Base-by-base conservation (phyloP, 1,140 invertebrate genomes). In the Sinonovacula constricta region DNA sequence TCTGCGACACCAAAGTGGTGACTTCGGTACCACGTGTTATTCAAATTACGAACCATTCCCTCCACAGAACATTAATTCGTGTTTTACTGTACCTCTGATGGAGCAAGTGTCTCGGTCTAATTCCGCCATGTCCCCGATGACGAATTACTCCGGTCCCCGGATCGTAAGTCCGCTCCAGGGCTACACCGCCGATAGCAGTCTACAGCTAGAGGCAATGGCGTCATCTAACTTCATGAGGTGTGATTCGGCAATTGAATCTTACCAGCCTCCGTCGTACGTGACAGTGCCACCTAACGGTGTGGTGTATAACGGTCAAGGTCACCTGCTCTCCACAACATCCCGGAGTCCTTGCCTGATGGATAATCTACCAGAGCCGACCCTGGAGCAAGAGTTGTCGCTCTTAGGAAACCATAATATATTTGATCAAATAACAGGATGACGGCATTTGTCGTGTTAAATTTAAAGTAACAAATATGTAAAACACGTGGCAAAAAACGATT, bases 111-210 rank as follows among this genome's bases (percentile, higher is more conserved):
- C 56, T 66, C 79, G 72, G 26, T 56, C 65, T 63, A 68, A 68
- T 49, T n/a, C n/a, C n/a, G 39, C 67, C 22, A 65, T 36, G 33
- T 45, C 70, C 7, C 63, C 66, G 12, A 39, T 81, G 36, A 75
- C 71, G 28, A 67, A 65, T 22, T 82, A 79, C 34, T 57, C 31
- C n/a, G 60, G 69, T 14, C 77, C 72, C n/a, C 59, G 82, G 22
- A 84, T 83, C n/a, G 80, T 71, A 4, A 86, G 85, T 63, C 85
- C 85, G 0, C 39, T 86, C 12, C 84, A 86, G n/a, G 83, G 82
- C 5, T 68, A 75, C 33, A 83, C 83, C 0, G 66, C 78, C 0
- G 77, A 81, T n/a, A 70, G 80, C 22, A 81, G 80, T 30, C 79
- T 86, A 22, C 84, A 82, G 22, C 60, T 80, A 45, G 84, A 83